Evolutionary conservation across 2,888 invertebrate genomes (phyloP).

Genomic region (Prosopocoilus inquinatus): DNA sequence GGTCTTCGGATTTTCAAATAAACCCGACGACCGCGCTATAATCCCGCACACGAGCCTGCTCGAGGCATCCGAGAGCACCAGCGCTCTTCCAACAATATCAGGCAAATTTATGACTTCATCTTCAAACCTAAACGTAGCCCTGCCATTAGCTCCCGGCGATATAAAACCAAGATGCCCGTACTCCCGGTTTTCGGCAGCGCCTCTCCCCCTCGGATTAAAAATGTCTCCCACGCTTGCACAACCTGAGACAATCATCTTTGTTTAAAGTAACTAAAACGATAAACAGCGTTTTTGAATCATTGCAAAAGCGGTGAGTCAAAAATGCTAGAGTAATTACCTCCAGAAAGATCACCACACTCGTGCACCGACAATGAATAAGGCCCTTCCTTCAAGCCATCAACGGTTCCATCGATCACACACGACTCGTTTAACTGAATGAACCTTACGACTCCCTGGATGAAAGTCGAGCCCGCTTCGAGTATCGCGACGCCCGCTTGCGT

Average conservation of each 20-base stretch:
- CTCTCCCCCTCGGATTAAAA: slow-evolving; percentile 56
- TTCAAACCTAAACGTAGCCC: slow-evolving; percentile 64
- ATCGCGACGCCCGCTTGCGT: slow-evolving; percentile 71
- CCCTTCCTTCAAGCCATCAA: slow-evolving; percentile 74
- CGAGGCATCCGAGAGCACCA: slow-evolving; percentile 65
- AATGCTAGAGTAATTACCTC: slow-evolving; percentile 43
- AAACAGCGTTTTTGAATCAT: neutral
- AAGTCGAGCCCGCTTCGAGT: slow-evolving; percentile 52
- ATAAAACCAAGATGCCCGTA: slow-evolving; percentile 69
- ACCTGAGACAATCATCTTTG: slow-evolving; percentile 37
- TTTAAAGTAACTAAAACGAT: neutral
- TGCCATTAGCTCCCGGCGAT: slow-evolving; percentile 58
- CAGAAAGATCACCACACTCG: slow-evolving; percentile 72
- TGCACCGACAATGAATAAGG: slow-evolving; percentile 61
- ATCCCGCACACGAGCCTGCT: slow-evolving; percentile 82
- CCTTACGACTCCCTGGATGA: slow-evolving; percentile 72
- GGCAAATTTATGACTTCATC: slow-evolving; percentile 63
- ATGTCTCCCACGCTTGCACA: slow-evolving; percentile 60
- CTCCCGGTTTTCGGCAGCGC: slow-evolving; percentile 51
- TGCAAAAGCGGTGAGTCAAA: too few relatives aligned
- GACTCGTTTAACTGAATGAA: slow-evolving; percentile 64
- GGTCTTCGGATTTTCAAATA: slow-evolving; percentile 82
- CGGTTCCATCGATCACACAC: slow-evolving; percentile 78
- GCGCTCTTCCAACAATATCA: slow-evolving; percentile 75
- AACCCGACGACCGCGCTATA: slow-evolving; percentile 83